Evolutionary conservation across 2,888 invertebrate genomes (phyloP), one percentile per base, ranked within the genome.

Genomic region (Meta bourneti): DNA sequence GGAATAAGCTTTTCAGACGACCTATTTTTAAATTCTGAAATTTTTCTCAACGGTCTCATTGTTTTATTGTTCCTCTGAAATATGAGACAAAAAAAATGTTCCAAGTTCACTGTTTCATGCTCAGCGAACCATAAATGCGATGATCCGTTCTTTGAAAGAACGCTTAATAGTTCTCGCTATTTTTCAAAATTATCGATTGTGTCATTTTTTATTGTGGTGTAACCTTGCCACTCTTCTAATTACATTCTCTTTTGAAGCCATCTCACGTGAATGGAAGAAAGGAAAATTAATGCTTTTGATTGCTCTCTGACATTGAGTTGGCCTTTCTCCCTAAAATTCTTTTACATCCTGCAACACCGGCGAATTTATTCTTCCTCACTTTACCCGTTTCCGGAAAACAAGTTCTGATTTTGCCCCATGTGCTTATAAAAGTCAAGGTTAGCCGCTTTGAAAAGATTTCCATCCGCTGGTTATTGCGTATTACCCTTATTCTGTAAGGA

Each of bases 351-450:
- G 34, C 80, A 61, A 61, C 61, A 80, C 61, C 80, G 80, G 52
- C 80, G 61, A 34, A 80, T 80, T 61, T 61, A 61, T 61, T 61
- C 61, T 80, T 61, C 61, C 80, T 20, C 80, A 69, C 34, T 80
- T 80, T 34, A 34, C 20, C 34, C 34, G 61, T 48, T 80, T 80
- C 79, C 80, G 80, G 80, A 80, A 80, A 80, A 61, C 80, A 13
- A 54, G 61, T 80, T 80, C 52, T 77, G 8, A 61, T 61, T 80
- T 79, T 61, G 11, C 34, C 6, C 52, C 20, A 7, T 9, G 16
- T 34, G 69, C 61, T 84, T 61, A 52, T 51, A 61, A 34, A 34
- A 84, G 75, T 75, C 84, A 84, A 84, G 84, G 84, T 61, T 75
- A 61, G 16, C 74, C 34, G 20, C 84, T 71, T 51, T 75, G 34